Percentiles rank a stretch among this genome's conserved stretches.
phyloP scores from a whole-genome alignment of 2,888 invertebrate species.

The Phalangium opilio region DNA sequence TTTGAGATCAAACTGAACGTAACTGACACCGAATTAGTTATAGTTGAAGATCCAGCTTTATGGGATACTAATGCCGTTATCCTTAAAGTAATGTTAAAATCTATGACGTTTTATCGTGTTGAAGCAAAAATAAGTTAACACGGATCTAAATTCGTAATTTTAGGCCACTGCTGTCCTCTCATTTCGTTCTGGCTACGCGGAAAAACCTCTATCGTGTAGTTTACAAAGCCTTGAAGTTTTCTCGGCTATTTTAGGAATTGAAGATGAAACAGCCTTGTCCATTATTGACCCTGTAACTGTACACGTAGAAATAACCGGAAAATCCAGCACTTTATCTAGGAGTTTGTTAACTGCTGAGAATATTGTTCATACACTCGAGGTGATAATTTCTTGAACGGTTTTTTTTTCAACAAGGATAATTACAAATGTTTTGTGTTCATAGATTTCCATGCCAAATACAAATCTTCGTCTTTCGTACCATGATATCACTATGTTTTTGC shows the following conservation, averaged over 20 bases:
- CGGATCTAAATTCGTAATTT: constrained; percentile 23
- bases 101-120: background rate
- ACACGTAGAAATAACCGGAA: constrained; percentile 10
- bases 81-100: constrained; percentile 35
- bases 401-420: background rate
- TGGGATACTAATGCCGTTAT: constrained; percentile 89
- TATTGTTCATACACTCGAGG: constrained; percentile 1
- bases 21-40: constrained; percentile 84
- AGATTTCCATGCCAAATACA: constrained; percentile 40
- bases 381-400: background rate
- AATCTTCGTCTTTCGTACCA: constrained; percentile 78
- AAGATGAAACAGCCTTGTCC: constrained; percentile 82
- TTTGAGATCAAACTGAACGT: constrained; percentile 82
- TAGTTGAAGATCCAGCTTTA: constrained; percentile 75
- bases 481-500: constrained; percentile 77
- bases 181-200: constrained; percentile 49
- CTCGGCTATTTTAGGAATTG: constrained; percentile 73
- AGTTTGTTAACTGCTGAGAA: constrained; percentile 3
- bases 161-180: constrained; percentile 75
- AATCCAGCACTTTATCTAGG: constrained; percentile 8
- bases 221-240: constrained; percentile 78
- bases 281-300: constrained; percentile 86
- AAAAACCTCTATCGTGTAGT: constrained; percentile 68
- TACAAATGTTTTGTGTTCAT: constrained; percentile 7
- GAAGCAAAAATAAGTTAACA: constrained; percentile 1